Conservation (phyloP, 1,140 invertebrate species). For the Cylas formicarius region DNA sequence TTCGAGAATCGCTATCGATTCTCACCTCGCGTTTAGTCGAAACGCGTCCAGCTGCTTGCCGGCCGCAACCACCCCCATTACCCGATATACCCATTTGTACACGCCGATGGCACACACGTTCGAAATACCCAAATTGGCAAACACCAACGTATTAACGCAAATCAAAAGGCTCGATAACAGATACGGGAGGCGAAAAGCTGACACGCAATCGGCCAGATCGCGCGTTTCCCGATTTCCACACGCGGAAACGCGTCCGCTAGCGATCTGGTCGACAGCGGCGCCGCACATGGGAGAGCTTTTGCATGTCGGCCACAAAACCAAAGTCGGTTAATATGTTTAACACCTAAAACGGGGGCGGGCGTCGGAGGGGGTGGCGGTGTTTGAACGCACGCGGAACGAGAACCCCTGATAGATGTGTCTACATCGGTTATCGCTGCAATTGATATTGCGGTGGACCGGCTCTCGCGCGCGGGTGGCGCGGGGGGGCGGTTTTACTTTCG, state of each 20-base stretch:
- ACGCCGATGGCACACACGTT: no score
- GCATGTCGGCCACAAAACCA: conserved; percentile 36
- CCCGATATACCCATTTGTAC: no score
- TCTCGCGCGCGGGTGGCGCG: no score
- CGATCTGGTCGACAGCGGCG: conserved; percentile 8
- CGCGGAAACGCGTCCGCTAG: not conserved
- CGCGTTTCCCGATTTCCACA: conserved; percentile 12
- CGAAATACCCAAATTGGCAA: no score
- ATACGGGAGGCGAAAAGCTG: conserved; percentile 24
- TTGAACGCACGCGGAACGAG: conserved; percentile 20
- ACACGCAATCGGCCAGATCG: conserved; percentile 24
- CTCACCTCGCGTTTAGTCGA: no score
- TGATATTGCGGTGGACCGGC: conserved; percentile 28
- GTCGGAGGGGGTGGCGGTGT: conserved; percentile 26
- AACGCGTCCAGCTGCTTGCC: no score
- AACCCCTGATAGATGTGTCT: conserved; percentile 35
- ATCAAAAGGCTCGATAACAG: conserved; percentile 37
- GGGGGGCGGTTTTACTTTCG: no score
- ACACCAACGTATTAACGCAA: no score
- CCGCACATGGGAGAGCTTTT: conserved; percentile 30
- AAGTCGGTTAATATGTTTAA: conserved; percentile 41
- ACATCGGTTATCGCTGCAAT: conserved; percentile 35
- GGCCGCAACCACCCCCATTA: no score
- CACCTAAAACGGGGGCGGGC: conserved; percentile 38
- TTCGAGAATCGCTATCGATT: no score